Base-by-base conservation (phyloP, 2,113 vertebrate species). In the Hippocampus mohnikei region DNA sequence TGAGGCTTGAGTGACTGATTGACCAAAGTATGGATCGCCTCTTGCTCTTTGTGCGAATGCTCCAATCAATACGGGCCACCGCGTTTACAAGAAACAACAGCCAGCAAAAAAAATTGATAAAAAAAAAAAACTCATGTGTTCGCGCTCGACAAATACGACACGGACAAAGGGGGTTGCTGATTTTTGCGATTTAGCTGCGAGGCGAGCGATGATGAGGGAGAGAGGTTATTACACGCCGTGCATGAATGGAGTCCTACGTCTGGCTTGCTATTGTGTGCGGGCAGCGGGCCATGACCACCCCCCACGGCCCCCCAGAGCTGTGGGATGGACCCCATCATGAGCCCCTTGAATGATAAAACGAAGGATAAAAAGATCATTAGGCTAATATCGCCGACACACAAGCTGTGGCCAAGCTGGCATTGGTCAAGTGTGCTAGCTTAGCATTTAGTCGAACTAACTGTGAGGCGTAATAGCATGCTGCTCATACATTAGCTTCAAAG, bases 231-330 rank as follows among this genome's bases (percentile, higher is more conserved):
- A 85, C 87, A 76, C 76, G 88, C 85, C 67, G 74, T 82, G 89
- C 88, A 91, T 89, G 66, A 69, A 77, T 29, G 15, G 46, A 55
- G 61, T 78, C 42, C 83, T 67, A 64, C 70, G 84, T 74, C 86
- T 77, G 78, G 78, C 81, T 41, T 5, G 78, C 80, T 80, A 83
- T 92, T 90, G 88, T 90, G 72, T 77, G 60, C 18, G 66, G 48
- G 77, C 86, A 70, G 64, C 80, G 83, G 77, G 80, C 85, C 85
- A 78, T 89, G 88, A 89, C 90, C 66, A 70, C 69, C 84, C 82
- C 90, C 85, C 82, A 90, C 90, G 66, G 69, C 69, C 83, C 55
- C 12, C 55, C 55, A 25, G 7, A 90, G 89, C 90, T 92, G 92
- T 75, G 82, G 69, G 52, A 18, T 61, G 80, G 12, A 86, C 79